Evolutionary conservation across 2,113 vertebrate species (phyloP).

Genomic region (Stigmatopora argus): DNA sequence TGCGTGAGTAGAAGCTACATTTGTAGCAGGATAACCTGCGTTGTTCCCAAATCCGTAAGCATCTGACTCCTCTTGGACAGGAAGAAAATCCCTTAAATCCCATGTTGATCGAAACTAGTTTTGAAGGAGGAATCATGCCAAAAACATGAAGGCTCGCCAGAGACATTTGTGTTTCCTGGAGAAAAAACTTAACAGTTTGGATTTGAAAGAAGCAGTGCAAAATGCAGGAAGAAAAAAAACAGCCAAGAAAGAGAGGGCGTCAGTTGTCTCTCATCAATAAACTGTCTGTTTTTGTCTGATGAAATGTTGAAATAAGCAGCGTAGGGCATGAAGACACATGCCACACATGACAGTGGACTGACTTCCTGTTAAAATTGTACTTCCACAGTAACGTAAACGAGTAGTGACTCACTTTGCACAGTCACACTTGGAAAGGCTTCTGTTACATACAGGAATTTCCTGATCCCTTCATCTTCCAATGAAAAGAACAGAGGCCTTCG

Average conservation of each 20-base stretch:
- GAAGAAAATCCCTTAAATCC: no score
- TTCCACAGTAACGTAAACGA: conserved; percentile 5
- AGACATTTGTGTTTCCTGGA: no score
- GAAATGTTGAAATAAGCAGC: conserved; percentile 26
- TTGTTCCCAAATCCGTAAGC: no score
- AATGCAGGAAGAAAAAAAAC: not conserved
- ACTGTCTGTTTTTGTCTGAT: conserved; percentile 6
- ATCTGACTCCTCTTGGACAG: no score
- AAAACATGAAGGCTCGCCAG: no score
- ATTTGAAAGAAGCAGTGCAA: not conserved
- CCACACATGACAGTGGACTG: conserved; percentile 24
- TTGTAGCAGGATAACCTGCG: no score
- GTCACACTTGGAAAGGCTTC: conserved; percentile 54
- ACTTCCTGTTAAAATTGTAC: conserved; percentile 8
- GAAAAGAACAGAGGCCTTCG: conserved; percentile 26
- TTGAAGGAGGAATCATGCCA: no score
- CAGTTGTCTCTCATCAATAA: not conserved
- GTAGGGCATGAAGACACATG: conserved; percentile 45
- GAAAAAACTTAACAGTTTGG: no score
- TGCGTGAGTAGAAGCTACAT: no score
- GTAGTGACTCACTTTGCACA: conserved; percentile 50
- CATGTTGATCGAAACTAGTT: no score
- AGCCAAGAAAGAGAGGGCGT: no score
- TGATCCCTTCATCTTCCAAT: conserved; percentile 34
- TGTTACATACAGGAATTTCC: conserved; percentile 63